These are phyloP conservation scores for Pyralis farinalis DNA, from an alignment of 2,888 invertebrate species.

Conservation along the genomic window DNA sequence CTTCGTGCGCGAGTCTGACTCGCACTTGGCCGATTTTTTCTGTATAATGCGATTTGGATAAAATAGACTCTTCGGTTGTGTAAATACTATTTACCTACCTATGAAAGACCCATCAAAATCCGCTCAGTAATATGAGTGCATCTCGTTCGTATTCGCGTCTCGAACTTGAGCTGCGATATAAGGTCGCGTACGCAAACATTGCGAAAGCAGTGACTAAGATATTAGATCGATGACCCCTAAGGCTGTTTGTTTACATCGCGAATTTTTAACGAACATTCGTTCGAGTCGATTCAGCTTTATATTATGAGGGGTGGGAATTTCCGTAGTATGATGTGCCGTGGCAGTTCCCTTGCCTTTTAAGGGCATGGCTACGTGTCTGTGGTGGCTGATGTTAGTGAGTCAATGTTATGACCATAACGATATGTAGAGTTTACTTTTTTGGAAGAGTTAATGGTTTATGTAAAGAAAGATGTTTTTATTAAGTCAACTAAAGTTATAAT, in stretches of 20 bases:
- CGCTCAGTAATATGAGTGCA: too few species aligned
- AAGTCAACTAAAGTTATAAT: too few species aligned
- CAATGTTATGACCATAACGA: not conserved
- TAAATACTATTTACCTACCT: too few species aligned
- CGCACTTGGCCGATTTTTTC: too few species aligned
- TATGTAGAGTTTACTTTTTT: not conserved
- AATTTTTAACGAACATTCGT: not conserved
- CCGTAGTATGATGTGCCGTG: not conserved
- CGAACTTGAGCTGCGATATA: conserved; percentile 24
- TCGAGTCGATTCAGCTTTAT: not conserved
- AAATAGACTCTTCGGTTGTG: too few species aligned
- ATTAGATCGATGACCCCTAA: conserved; percentile 39
- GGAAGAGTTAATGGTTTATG: not conserved
- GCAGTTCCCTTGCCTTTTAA: not conserved
- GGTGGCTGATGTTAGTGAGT: not conserved
- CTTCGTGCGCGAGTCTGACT: too few species aligned
- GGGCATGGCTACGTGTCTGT: not conserved
- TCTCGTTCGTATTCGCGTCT: conserved; percentile 30
- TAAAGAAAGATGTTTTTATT: too few species aligned
- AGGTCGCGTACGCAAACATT: conserved; percentile 16
- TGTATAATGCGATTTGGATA: too few species aligned
- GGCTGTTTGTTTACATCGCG: conserved; percentile 24
- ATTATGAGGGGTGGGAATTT: not conserved
- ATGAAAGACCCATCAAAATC: too few species aligned
- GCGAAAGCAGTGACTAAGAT: conserved; percentile 41